Conservation (phyloP, 2,888 invertebrate species). For the Apotomis betuletana region DNA sequence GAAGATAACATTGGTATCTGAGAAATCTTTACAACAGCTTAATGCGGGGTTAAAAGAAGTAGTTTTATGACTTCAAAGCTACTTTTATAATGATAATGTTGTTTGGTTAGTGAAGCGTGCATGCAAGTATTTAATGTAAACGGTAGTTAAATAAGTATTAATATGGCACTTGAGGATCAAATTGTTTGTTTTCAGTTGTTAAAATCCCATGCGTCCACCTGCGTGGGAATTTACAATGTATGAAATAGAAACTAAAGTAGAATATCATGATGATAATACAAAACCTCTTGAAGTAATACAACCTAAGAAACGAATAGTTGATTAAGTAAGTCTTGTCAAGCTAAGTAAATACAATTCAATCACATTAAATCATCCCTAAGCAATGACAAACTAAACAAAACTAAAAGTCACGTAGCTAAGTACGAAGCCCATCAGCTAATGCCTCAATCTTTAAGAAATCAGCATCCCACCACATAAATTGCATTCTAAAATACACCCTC, state of each 20-base stretch:
- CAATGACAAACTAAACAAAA: slow-evolving; percentile 2
- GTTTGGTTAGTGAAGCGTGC: slow-evolving; percentile 23
- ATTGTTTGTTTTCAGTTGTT: background rate
- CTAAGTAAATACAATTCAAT: too few species aligned
- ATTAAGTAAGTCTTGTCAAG: too few species aligned
- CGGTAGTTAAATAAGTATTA: slow-evolving; percentile 7
- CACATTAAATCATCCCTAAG: too few species aligned
- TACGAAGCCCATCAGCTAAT: slow-evolving; percentile 21
- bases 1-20: slow-evolving; percentile 6
- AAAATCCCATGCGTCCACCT: too few species aligned
- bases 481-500: slow-evolving; percentile 46
- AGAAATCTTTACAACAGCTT: slow-evolving; percentile 35
- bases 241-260: too few species aligned
- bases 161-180: background rate
- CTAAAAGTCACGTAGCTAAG: slow-evolving; percentile 11
- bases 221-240: too few species aligned
- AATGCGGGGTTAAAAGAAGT: slow-evolving; percentile 22
- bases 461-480: slow-evolving; percentile 38
- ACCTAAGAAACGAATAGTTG: too few species aligned
- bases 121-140: slow-evolving; percentile 21
- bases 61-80: slow-evolving; percentile 34
- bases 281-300: too few species aligned
- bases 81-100: slow-evolving; percentile 23
- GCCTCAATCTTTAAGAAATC: slow-evolving; percentile 9
- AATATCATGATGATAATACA: too few species aligned